phyloP scores from a whole-genome alignment of 2,797 vertebrate genomes.

The Momotus momota region DNA sequence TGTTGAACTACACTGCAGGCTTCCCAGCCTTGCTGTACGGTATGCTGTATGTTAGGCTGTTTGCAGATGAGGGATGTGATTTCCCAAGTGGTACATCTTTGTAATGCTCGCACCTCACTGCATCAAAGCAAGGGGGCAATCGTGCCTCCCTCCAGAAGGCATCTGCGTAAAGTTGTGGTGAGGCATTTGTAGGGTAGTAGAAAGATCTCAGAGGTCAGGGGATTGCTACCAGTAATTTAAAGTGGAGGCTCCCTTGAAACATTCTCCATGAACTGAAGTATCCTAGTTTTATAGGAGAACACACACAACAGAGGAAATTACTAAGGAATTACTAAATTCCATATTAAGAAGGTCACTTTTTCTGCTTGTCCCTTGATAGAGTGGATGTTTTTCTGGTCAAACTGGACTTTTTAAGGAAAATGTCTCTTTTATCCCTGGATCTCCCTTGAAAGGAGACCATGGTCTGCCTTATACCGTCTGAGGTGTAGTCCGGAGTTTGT shows the following conservation, averaged over 20 bases:
- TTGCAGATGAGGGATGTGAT: background rate
- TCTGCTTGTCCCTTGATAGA: background rate
- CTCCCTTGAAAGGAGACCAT: background rate
- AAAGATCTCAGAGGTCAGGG: background rate
- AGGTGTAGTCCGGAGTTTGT: background rate
- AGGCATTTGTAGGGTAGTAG: background rate
- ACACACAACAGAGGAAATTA: background rate
- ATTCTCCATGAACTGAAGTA: background rate
- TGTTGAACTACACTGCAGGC: background rate
- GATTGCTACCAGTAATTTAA: background rate
- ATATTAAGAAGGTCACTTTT: background rate
- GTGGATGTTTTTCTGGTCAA: background rate
- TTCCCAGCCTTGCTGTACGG: background rate
- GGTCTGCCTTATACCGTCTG: background rate
- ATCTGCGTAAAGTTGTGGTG: background rate
- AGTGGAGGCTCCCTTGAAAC: background rate
- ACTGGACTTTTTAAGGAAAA: background rate
- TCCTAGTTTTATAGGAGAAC: background rate
- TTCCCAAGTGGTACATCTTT: background rate
- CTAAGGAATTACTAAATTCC: background rate
- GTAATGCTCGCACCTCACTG: background rate
- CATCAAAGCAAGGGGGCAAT: background rate
- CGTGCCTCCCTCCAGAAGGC: background rate
- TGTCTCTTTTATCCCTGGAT: background rate
- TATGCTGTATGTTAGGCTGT: background rate